Percentiles rank a stretch among this genome's conserved stretches.
These are phyloP conservation scores for Sebastes ruberrimus DNA, from an alignment of 2,797 vertebrate genomes.

Conservation along the genomic window DNA sequence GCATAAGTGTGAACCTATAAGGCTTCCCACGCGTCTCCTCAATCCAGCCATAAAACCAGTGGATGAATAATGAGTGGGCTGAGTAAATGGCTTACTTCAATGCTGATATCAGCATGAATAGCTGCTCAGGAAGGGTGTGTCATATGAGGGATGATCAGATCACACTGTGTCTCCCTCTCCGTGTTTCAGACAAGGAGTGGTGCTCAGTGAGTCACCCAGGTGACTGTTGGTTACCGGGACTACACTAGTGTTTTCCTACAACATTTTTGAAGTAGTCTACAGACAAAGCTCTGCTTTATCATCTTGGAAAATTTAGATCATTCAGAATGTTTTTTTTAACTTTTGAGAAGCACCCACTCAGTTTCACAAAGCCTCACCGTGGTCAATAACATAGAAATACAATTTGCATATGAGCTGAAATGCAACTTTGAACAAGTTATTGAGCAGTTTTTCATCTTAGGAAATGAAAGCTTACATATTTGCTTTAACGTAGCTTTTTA, in stretches of 20 bases:
- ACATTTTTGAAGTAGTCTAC: not conserved
- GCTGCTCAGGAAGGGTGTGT: constrained; percentile 15
- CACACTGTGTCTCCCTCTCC: not conserved
- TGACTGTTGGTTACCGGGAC: constrained; percentile 45
- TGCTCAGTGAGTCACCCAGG: constrained; percentile 61
- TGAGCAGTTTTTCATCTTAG: not conserved
- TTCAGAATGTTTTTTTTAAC: not conserved
- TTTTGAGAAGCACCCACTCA: not conserved
- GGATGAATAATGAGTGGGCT: not conserved
- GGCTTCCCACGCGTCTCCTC: not conserved
- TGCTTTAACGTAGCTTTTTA: not conserved
- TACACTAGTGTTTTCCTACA: constrained; percentile 53
- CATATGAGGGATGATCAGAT: not conserved
- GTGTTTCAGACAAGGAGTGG: constrained; percentile 58
- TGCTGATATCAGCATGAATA: constrained; percentile 44
- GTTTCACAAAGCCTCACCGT: too few species aligned
- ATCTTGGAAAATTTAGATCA: not conserved
- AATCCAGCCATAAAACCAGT: not conserved
- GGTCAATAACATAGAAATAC: not conserved
- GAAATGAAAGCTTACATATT: not conserved
- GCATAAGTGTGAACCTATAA: not conserved
- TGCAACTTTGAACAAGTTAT: not conserved
- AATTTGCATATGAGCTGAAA: not conserved
- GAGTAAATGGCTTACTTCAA: not conserved
- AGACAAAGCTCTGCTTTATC: not conserved